Evolutionary conservation across 2,888 invertebrate genomes (phyloP), one percentile per base, ranked within the genome.

Genomic region (Chrysotoxum bicinctum): DNA sequence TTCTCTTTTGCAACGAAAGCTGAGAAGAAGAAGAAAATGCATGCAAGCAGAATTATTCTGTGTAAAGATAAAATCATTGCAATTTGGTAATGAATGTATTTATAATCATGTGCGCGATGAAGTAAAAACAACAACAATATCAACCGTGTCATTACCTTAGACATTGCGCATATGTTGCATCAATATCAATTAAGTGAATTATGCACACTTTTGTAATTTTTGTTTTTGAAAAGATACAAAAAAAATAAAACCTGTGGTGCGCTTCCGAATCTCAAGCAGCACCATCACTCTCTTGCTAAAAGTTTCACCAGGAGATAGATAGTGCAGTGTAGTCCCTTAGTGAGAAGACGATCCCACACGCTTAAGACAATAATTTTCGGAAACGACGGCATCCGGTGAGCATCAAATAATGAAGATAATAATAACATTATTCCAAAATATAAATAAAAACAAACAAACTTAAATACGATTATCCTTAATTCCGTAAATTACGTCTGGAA

Each of bases 11-110:
- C 54, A 54, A 5, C 5, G 30, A 54, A 30, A 10, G 10, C 30
- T 4, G 54, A 16, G 54, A 16, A 30, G 30, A 45, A 7, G 14
- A n/a, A 14, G 50, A 50, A 50, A 4, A 30, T 54, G 30, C 14
- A 43, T 43, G 43, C 14, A 50, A 12, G 26, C 50, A 30, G 23
- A 30, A 9, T 30, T 10, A 54, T n/a, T 37, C 35, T 58, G 14
- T 56, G 37, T 64, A 52, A n/a, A 10, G 14, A 68, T 58, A 32
- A 32, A 35, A 52, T 43, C 77, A 69, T 54, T 78, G 48, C 64
- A 58, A 43, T 76, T 72, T 81, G 81, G 76, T 81, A 85, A 85
- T 85, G 81, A 81, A 86, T 74, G 64, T 86, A 86, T 86, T 86
- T 86, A 62, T 81, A 77, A 35, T 50, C 77, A 35, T 62, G 16